These are phyloP conservation scores for Drosophila kohkoa DNA, from an alignment of 1,140 invertebrate species.

Conservation along the genomic window DNA sequence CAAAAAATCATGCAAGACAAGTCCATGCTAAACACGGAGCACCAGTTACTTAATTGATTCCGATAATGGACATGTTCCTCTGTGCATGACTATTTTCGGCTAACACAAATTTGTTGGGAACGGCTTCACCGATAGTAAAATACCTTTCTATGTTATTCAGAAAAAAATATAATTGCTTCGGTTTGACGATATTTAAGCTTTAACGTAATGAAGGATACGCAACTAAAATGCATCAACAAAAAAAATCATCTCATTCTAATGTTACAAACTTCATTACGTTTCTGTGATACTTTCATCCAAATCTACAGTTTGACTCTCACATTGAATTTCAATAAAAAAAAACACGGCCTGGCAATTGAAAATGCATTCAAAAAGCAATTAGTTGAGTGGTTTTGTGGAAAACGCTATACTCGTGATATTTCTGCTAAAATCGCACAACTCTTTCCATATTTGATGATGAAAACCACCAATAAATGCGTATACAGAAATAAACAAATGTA, in stretches of 20 bases:
- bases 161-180: no score
- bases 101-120: no score
- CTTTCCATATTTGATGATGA: conserved; percentile 2
- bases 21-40: conserved; percentile 27
- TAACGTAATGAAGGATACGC: no score
- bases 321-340: background rate
- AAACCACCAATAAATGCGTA: no score
- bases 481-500: no score
- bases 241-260: background rate
- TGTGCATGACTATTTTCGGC: conserved; percentile 12
- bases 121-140: no score
- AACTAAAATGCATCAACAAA: no score
- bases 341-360: conserved; percentile 21
- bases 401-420: conserved; percentile 26
- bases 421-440: conserved; percentile 12
- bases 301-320: background rate
- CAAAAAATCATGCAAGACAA: conserved; percentile 18
- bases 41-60: conserved; percentile 49
- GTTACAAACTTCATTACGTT: background rate
- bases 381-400: conserved; percentile 43
- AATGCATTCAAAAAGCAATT: conserved; percentile 46
- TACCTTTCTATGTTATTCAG: no score
- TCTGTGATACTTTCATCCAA: background rate
- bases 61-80: conserved; percentile 7
- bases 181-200: no score